Evolutionary conservation across 1,140 invertebrate genomes (phyloP).

Genomic region (Amphibalanus amphitrite): DNA sequence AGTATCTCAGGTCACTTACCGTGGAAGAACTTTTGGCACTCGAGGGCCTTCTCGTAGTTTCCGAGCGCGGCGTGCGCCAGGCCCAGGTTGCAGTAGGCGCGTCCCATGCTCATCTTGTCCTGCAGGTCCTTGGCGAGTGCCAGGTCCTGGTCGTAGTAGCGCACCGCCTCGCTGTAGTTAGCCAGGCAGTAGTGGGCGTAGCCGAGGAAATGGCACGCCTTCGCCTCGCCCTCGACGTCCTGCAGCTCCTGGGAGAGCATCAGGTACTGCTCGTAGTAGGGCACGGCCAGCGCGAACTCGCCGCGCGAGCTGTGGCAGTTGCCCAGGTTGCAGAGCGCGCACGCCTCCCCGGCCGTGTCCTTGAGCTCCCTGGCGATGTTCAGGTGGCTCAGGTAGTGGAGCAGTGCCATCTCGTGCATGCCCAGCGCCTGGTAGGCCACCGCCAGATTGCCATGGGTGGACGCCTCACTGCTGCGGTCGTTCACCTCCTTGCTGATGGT

Average conservation of each 20-base stretch:
- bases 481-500: constrained; percentile 91
- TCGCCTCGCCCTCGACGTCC: constrained; percentile 86
- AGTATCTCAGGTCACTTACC: not conserved
- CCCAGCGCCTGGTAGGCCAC: constrained; percentile 87
- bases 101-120: constrained; percentile 79
- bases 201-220: constrained; percentile 83
- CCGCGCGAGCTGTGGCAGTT: constrained; percentile 80
- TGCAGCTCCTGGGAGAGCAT: constrained; percentile 85
- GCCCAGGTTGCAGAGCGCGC: constrained; percentile 78
- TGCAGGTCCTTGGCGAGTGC: constrained; percentile 82
- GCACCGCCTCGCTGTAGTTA: constrained; percentile 68
- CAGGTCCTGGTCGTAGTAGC: constrained; percentile 90
- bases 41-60: constrained; percentile 69
- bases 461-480: constrained; percentile 83
- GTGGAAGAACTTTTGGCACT: constrained; percentile 75
- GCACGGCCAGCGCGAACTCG: constrained; percentile 78
- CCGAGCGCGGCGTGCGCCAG: constrained; percentile 71
- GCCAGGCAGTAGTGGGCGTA: constrained; percentile 89
- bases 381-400: constrained; percentile 56
- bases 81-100: constrained; percentile 81
- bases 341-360: constrained; percentile 82
- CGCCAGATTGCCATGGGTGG: constrained; percentile 86
- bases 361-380: constrained; percentile 79
- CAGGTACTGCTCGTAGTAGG: constrained; percentile 87
- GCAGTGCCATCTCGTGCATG: constrained; percentile 77